phyloP scores from a whole-genome alignment of 1,140 invertebrate genomes.

The Drosophila lowei region DNA sequence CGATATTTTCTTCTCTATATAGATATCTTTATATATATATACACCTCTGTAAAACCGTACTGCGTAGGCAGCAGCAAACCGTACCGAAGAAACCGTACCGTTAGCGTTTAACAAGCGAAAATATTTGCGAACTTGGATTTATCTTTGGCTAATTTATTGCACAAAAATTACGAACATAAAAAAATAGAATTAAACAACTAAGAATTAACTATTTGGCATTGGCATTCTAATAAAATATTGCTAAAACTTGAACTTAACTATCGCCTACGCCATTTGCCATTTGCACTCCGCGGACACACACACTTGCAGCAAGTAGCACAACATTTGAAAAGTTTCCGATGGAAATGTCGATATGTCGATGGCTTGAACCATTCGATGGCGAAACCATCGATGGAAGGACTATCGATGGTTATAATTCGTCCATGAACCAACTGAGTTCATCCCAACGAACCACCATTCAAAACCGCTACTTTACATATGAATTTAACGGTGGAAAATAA shows the following conservation, averaged over 20 bases:
- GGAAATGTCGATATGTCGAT: too few species aligned
- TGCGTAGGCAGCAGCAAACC: too few species aligned
- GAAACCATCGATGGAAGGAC: too few species aligned
- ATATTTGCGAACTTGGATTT: neutral
- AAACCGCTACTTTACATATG: too few species aligned
- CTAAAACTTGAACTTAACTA: too few species aligned
- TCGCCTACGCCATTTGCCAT: conserved; percentile 26
- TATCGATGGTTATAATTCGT: too few species aligned
- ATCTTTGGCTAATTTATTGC: conserved; percentile 60
- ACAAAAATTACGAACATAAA: conserved; percentile 51
- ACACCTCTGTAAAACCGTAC: neutral
- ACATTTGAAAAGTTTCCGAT: too few species aligned
- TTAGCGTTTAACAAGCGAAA: conserved; percentile 13
- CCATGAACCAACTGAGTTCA: too few species aligned
- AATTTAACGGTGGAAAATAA: too few species aligned
- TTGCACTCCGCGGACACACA: conserved; percentile 5
- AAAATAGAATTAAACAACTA: conserved; percentile 60
- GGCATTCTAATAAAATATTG: conserved; percentile 8
- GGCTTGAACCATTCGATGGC: too few species aligned
- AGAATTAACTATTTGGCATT: conserved; percentile 65
- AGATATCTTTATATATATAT: conserved; percentile 40
- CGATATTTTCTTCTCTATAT: conserved; percentile 50
- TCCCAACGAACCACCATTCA: too few species aligned
- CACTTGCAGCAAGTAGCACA: conserved; percentile 12
- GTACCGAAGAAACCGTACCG: neutral